Evolutionary conservation across 2,113 vertebrate genomes (phyloP), one percentile per base, ranked within the genome.

Genomic region (Aspiorhynchus laticeps): DNA sequence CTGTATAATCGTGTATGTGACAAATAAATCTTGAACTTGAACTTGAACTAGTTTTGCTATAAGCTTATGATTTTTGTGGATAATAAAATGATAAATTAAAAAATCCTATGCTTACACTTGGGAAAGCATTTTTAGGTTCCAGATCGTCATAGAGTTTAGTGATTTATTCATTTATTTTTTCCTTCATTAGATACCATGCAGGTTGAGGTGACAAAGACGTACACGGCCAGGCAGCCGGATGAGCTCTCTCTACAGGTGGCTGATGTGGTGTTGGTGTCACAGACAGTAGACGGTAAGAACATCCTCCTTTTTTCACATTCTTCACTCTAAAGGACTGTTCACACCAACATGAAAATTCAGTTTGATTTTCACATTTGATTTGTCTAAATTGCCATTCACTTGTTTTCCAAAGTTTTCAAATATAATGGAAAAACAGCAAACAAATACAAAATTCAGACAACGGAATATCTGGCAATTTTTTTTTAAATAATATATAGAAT

Each of bases 191-290:
- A 95, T 0, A 89, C 96, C 88, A 96, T 93, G 63, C 98, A 99
- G 94, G 96, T 99, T 78, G 98, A 99, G 91, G 95, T 97, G 93
- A 94, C 93, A 80, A 93, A 97, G 15, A 98, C 97, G 0, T 99
- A 98, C 90, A 99, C 97, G 0, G 96, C 97, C 76, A 97, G 96
- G 90, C 98, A 99, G 93, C 95, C 97, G 0, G 98, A 99, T 2
- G 98, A 99, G 71, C 91, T 99, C 10, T 97, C 97, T 2, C 95
- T 99, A 28, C 98, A 99, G 88, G 96, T 97, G 46, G 96, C 98
- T 0, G 98, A 99, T 1, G 98, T 99, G n/a, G 98, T 99, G 80
- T 87, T 99, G 78, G 93, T 99, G 12, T 97, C 97, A 9, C 97
- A 99, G 63, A 94, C 93, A 0, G 95, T 97, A 0, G 94, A 99